Conservation (phyloP, 2,888 invertebrate genomes). For the Megastigmus dorsalis region DNA sequence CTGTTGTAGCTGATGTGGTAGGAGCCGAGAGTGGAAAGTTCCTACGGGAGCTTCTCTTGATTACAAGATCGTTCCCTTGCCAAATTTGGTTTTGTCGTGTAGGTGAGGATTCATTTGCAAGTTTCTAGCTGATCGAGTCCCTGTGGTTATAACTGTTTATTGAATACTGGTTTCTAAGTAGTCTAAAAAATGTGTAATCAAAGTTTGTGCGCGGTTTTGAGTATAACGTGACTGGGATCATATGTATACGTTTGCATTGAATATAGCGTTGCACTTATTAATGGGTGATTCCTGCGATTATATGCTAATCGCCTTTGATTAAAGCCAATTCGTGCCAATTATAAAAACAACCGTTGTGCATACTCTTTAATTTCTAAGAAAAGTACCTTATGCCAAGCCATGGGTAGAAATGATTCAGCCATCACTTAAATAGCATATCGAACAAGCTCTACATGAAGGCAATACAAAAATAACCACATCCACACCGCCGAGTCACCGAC, state of each 20-base stretch:
- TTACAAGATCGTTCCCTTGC: no score
- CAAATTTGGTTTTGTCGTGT: not conserved
- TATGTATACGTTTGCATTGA: no score
- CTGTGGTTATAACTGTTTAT: no score
- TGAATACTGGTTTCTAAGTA: no score
- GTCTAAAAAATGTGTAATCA: no score
- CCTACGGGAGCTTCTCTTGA: no score
- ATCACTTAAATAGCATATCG: not conserved
- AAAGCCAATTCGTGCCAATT: not conserved
- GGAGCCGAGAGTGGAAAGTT: no score
- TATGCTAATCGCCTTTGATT: not conserved
- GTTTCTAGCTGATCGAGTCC: no score
- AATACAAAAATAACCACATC: not conserved
- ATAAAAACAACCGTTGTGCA: not conserved
- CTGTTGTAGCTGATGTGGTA: no score
- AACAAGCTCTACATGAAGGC: not conserved
- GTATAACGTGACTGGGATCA: no score
- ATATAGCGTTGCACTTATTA: not conserved
- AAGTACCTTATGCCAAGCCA: no score
- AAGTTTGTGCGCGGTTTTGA: no score
- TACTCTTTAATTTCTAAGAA: conserved; percentile 21
- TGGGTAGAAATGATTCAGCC: not conserved
- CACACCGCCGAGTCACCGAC: not conserved
- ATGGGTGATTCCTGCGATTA: not conserved
- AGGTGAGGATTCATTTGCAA: not conserved